A percentile compares a stretch with the other conserved stretches of the same genome.
These are phyloP conservation scores for Callionymus lyra DNA, from an alignment of 2,113 vertebrate species.

Conservation along the genomic window DNA sequence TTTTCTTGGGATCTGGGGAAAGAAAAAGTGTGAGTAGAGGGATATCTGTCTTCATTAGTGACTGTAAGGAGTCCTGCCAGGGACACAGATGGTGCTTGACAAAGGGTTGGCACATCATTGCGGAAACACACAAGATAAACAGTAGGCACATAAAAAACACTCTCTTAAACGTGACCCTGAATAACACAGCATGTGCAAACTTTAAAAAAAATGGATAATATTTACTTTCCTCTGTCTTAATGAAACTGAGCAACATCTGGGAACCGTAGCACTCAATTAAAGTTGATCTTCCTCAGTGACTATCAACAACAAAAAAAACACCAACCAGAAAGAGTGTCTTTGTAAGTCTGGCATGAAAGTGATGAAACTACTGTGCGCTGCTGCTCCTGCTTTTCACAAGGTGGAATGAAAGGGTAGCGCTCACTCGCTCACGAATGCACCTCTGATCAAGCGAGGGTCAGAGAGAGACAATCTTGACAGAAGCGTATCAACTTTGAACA, in stretches of 20 bases:
- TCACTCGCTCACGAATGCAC: slow-evolving; percentile 7
- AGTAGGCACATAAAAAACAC: slow-evolving; percentile 1
- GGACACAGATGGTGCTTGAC: slow-evolving; percentile 50
- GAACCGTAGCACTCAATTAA: no score
- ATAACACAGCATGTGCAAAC: no score
- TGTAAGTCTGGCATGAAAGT: slow-evolving; percentile 25
- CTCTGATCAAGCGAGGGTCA: slow-evolving; percentile 28
- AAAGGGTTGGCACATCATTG: slow-evolving; percentile 27
- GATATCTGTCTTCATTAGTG: slow-evolving; percentile 46
- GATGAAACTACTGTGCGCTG: slow-evolving; percentile 27
- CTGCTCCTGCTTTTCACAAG: slow-evolving; percentile 32
- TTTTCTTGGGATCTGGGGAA: slow-evolving; percentile 2
- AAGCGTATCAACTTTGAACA: no score
- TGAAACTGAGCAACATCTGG: no score
- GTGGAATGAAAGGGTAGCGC: slow-evolving; percentile 21
- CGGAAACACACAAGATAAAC: slow-evolving; percentile 10
- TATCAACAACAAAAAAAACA: no score
- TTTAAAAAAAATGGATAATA: no score
- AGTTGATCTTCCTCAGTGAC: no score
- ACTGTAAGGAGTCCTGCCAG: slow-evolving; percentile 43
- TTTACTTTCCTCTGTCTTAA: no score
- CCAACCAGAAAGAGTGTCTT: slow-evolving; percentile 19
- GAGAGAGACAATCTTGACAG: slow-evolving; percentile 2
- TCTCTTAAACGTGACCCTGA: neutral
- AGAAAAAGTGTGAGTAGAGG: neutral